Evolutionary conservation across 2,797 vertebrate genomes (phyloP).

Genomic region (Phoxinus dragarum): DNA sequence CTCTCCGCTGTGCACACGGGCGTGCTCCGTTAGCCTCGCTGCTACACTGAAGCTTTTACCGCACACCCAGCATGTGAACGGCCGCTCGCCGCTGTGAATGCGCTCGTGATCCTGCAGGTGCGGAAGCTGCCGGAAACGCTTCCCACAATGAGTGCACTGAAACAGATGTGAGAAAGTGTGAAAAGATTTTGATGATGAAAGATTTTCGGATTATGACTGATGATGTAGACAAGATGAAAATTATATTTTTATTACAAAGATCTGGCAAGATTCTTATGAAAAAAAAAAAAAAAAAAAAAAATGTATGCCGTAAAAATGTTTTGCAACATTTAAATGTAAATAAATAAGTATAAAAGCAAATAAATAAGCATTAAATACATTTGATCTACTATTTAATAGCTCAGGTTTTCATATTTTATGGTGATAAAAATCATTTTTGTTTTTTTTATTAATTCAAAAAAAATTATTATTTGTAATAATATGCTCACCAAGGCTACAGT

Average conservation of each 20-base stretch:
- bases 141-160: constrained; percentile 80
- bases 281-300: neutral
- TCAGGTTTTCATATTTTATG: neutral
- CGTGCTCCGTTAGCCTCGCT: constrained; percentile 88
- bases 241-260: neutral
- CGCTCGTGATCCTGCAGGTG: constrained; percentile 89
- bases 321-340: neutral
- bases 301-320: neutral
- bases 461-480: too few relatives aligned
- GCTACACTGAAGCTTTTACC: constrained; percentile 92
- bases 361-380: neutral
- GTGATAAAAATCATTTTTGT: neutral
- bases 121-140: constrained; percentile 83
- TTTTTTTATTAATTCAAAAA: too few relatives aligned
- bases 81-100: constrained; percentile 83
- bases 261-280: neutral
- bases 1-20: constrained; percentile 89
- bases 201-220: neutral
- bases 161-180: constrained; percentile 34
- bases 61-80: constrained; percentile 90
- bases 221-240: neutral
- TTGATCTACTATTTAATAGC: neutral
- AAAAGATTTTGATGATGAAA: neutral
- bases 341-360: too few relatives aligned
- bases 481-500: neutral